Base-by-base conservation (phyloP, 2,113 vertebrate species). In the Bufo bufo region DNA sequence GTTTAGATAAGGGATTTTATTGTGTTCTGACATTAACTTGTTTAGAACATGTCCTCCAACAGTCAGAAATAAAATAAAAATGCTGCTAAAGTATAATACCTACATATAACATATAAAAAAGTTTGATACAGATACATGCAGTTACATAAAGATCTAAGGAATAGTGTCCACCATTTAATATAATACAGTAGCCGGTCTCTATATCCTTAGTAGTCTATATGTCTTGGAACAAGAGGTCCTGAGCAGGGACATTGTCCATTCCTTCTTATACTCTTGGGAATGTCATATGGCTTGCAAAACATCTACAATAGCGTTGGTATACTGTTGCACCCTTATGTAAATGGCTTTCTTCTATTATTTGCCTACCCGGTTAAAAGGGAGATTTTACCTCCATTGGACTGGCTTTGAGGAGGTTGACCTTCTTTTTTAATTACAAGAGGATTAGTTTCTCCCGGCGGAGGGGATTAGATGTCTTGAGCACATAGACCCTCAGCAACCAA, bases 351-450 rank as follows among this genome's bases (percentile, higher is more conserved):
- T 13, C 50, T 58, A 59, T 58, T 23, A 33, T 43, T 33, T 6
- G 13, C 54, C 54, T 3, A n/a, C 77, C 52, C 13, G 2, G 23
- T 17, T 75, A 50, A 61, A 81, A 81, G 23, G 33, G 17, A 33
- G 11, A 58, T 49, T 66, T 83, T 52, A 49, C 81, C 63, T 83
- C 12, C 63, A 83, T 83, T 83, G 81, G 52, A 6, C 59, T 13
- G 20, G 63, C 61, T 83, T 23, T 23, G 47, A 69, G 81, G 43
- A 10, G 61, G 12, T 83, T 83, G 81, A 83, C 81, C 81, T 83
- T 82, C 59, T 81, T 65, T 83, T 81, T 83, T 83, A 83, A 83
- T 83, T 83, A 83, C 81, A 83, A 83, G 81, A 83, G 81, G 81
- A 83, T 83, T 83, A 83, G 81, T 83, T 83, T 83, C 61, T 83